Evolutionary conservation across 2,797 vertebrate genomes (phyloP), one percentile per base, ranked within the genome.

Genomic region (Carcharodon carcharias): DNA sequence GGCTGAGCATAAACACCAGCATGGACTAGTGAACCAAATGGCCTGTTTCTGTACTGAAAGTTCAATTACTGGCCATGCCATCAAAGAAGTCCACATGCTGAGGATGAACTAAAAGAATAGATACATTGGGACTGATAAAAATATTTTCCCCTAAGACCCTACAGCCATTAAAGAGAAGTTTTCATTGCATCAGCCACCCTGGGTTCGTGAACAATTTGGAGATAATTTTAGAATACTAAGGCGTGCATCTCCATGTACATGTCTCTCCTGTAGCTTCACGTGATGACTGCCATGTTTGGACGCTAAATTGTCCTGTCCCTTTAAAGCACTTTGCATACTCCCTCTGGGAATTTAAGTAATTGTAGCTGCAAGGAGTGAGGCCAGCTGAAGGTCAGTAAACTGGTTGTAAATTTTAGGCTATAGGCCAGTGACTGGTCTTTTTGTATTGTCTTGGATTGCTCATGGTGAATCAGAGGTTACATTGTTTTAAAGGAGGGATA

Each of bases 241-340:
- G 0, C 40, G 9, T 6, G 0, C 82, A 0, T 0, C 11, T 3
- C 40, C 2, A 5, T 50, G 23, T 23, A 16, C 4, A 4, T 45
- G 40, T 23, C 18, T 82, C n/a, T 45, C 80, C 80, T 45, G 80
- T 7, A 7, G n/a, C 16, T 45, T 85, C 82, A 85, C 16, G 16
- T 26, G 18, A 2, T 45, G 40, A 85, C 40, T 82, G 77, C 45
- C 80, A 85, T 8, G 40, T 85, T 26, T 50, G 26, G 40, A 21
- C 45, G 40, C 82, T 85, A 50, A 85, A 50, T 50, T 85, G 82
- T 50, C 82, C 45, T 85, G 45, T 23, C 82, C 82, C 82, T 85
- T 85, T 85, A 50, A 50, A 7, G 40, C 45, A 50, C 40, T 50
- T 6, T 45, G 45, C 23, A 1, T 85, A 5, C 45, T 45, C 18